Evolutionary conservation across 2,797 vertebrate species (phyloP).

Genomic region (Gymnopithys bicolor): DNA sequence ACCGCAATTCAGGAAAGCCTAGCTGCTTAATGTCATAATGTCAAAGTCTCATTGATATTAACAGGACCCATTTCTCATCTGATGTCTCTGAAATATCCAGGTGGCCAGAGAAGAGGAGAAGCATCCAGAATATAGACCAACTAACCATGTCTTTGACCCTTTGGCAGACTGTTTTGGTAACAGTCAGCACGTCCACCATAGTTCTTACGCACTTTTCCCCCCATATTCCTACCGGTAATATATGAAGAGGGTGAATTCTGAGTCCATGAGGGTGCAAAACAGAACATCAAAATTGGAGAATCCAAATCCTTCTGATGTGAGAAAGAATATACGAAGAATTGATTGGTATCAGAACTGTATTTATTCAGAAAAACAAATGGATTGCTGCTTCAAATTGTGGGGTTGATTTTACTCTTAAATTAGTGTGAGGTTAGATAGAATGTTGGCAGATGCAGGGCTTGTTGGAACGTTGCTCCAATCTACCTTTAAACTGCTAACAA

Average conservation of each 20-base stretch:
- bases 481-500: background rate
- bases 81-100: background rate
- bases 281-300: background rate
- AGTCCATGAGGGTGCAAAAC: background rate
- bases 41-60: background rate
- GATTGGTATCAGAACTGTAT: background rate
- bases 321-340: background rate
- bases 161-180: background rate
- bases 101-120: background rate
- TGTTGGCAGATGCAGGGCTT: background rate
- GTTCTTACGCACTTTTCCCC: background rate
- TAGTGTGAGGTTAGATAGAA: background rate
- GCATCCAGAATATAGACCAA: background rate
- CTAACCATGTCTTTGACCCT: background rate
- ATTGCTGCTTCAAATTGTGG: background rate
- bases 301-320: background rate
- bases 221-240: background rate
- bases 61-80: background rate
- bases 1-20: background rate
- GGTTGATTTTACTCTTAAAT: background rate
- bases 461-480: background rate
- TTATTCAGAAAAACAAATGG: background rate
- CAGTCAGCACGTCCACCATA: background rate
- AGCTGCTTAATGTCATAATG: background rate
- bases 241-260: background rate